Base-by-base conservation (phyloP, 2,888 invertebrate species). In the Apamea crenata region DNA sequence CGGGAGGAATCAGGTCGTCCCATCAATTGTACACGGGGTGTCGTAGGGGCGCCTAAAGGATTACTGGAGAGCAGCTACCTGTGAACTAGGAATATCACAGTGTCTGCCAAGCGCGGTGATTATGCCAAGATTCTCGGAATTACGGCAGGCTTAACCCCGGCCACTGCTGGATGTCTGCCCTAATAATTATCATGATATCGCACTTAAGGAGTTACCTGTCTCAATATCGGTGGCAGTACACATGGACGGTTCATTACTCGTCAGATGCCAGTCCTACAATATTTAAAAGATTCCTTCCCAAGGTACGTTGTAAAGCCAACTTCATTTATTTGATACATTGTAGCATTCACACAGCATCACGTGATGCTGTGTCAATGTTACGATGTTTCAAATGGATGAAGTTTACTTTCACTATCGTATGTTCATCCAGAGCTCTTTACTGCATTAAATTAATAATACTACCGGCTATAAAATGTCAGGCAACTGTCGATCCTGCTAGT, bases 61-160 rank as follows among this genome's bases (percentile, higher is more conserved):
- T 72, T 74, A 78, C 78, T 16, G 21, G 25, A 14, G 44, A 69
- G 69, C 82, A 50, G 25, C 63, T 71, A 66, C 84, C 86, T 65
- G 71, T 53, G 32, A 68, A 44, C 78, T 84, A 80, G 80, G 83
- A 74, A 78, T 78, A 71, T 67, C 59, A 59, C 40, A 14, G 59
- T n/a, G 50, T 59, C 70, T 66, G 67, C 74, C 83, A 66, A 67
- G 83, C 67, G 78, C 67, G 65, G 86, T 71, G 63, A 78, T 86
- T 82, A 83, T 53, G 66, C 47, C 36, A 14, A 82, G 53, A 78
- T 56, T 65, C 61, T 74, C 61, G 63, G 78, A 18, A 68, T 84
- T 74, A 86, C 53, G 83, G 61, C 40, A 16, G 68, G 83, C 71
- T 84, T 86, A 83, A 78, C 72, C 77, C 29, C 47, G 44, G 32